Conservation (phyloP, 1,140 invertebrate genomes). For the Drosophila tsacasi region DNA sequence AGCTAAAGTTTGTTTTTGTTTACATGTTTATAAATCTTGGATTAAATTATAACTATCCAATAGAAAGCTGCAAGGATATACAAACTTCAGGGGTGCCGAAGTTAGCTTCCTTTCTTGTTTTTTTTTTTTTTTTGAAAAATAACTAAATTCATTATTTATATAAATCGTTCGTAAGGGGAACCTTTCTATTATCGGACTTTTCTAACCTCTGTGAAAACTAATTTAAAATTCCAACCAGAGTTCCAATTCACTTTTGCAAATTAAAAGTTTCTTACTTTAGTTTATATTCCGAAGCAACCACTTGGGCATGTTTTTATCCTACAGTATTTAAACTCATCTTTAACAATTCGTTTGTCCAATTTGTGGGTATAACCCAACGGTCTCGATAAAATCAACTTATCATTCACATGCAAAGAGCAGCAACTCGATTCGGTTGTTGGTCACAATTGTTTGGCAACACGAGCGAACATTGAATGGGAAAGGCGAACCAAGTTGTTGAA, state of each 20-base stretch:
- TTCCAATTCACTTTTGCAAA: not conserved
- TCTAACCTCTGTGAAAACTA: not conserved
- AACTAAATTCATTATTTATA: too few relatives aligned
- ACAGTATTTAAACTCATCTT: not conserved
- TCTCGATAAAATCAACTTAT: conserved; percentile 11
- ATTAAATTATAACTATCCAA: too few relatives aligned
- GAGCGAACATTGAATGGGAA: conserved; percentile 9
- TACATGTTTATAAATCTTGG: too few relatives aligned
- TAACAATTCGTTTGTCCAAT: conserved; percentile 8
- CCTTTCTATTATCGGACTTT: too few relatives aligned
- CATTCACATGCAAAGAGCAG: conserved; percentile 9
- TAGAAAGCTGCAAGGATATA: too few relatives aligned
- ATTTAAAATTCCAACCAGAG: not conserved
- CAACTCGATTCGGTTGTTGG: conserved; percentile 28
- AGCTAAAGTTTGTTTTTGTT: not conserved
- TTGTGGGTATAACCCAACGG: not conserved
- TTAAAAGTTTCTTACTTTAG: conserved; percentile 10
- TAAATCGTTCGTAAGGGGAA: too few relatives aligned
- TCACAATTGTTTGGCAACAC: conserved; percentile 9
- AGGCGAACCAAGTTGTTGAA: conserved; percentile 40
- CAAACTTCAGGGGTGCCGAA: too few relatives aligned
- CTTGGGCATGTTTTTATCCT: not conserved
- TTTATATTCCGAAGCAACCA: conserved; percentile 5
- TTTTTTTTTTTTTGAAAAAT: too few relatives aligned
- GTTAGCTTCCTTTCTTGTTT: too few relatives aligned